Conservation (phyloP, 1,140 invertebrate genomes). For the Nixonia krombeini region DNA sequence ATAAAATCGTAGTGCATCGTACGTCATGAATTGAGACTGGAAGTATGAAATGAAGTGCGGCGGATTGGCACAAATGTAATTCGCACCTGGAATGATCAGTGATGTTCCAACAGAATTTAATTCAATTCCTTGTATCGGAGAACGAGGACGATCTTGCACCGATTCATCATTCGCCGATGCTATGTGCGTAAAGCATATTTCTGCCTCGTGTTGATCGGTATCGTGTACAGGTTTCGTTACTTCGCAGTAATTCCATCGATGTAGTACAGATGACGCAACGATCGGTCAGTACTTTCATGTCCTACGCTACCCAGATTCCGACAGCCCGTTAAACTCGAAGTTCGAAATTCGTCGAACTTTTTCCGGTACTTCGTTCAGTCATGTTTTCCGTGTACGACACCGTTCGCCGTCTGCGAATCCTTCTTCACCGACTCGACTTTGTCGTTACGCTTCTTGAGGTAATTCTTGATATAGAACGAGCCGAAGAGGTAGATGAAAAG, state of each 20-base stretch:
- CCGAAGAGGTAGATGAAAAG: constrained; percentile 89
- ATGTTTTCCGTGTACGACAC: constrained; percentile 7
- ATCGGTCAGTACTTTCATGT: constrained; percentile 9
- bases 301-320: constrained; percentile 11
- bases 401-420: constrained; percentile 1
- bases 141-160: not conserved
- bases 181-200: no score
- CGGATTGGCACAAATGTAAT: no score
- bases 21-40: no score
- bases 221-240: no score
- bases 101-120: no score
- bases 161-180: no score
- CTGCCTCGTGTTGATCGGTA: no score
- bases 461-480: constrained; percentile 85
- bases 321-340: constrained; percentile 8
- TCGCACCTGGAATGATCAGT: no score
- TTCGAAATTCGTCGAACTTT: constrained; percentile 16
- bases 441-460: constrained; percentile 59
- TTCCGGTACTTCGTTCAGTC: constrained; percentile 24
- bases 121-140: not conserved
- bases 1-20: no score
- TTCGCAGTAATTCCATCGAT: no score
- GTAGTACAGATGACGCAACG: no score
- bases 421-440: constrained; percentile 4
- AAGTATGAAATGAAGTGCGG: no score